Conservation (phyloP, 2,113 vertebrate genomes). For the Gadus chalcogrammus region DNA sequence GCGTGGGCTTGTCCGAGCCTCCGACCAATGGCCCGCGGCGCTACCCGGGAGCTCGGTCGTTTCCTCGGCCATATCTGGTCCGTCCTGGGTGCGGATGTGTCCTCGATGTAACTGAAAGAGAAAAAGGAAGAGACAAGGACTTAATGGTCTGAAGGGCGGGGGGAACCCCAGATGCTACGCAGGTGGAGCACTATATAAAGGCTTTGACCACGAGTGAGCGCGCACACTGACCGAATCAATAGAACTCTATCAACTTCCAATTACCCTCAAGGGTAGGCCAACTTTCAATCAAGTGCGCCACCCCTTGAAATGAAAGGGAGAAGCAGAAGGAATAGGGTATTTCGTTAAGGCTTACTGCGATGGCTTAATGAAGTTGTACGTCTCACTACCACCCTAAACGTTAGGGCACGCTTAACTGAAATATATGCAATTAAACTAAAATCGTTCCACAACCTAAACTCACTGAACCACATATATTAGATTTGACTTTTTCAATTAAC, state of each 20-base stretch:
- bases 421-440: too few relatives aligned
- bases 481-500: too few relatives aligned
- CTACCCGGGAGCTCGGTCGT: constrained; percentile 24
- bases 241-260: constrained; percentile 51
- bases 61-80: constrained; percentile 29
- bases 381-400: too few relatives aligned
- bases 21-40: constrained; percentile 14
- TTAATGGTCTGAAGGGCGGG: constrained; percentile 25
- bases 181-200: constrained; percentile 45
- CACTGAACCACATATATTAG: too few relatives aligned
- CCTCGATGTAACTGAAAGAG: too few relatives aligned
- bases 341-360: too few relatives aligned
- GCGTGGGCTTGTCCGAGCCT: constrained; percentile 23
- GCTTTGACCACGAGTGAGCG: constrained; percentile 35
- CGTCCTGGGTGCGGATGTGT: constrained; percentile 28
- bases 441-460: too few relatives aligned
- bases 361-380: too few relatives aligned
- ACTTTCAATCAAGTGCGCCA: too few relatives aligned
- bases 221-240: constrained; percentile 56
- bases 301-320: too few relatives aligned
- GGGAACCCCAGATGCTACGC: constrained; percentile 45
- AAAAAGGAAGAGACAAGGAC: constrained; percentile 23
- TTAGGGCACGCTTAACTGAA: too few relatives aligned
- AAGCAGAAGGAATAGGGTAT: too few relatives aligned
- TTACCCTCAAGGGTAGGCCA: constrained; percentile 31